Evolutionary conservation across 2,113 vertebrate species (phyloP), one percentile per base, ranked within the genome.

Genomic region (Trochalopteron elliotii): DNA sequence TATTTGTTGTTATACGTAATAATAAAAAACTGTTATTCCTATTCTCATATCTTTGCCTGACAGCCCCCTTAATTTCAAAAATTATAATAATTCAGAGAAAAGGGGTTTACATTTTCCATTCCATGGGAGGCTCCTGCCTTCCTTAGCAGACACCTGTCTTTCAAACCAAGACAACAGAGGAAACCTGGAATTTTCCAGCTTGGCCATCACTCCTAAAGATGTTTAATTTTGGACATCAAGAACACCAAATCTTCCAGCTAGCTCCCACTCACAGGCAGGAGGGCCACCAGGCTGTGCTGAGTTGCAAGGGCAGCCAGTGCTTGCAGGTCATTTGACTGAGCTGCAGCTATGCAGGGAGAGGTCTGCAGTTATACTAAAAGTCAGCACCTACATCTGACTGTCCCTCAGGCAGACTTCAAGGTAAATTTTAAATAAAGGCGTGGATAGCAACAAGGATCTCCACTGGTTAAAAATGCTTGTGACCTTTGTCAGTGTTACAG

Each of bases 401-500:
- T 65, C 65, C 70, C 84, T 83, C 65, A 74, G 80, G 56, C 63
- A 70, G 55, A 63, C 50, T 50, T 88, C 74, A 74, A 87, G 59
- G 42, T 56, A 88, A 87, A 79, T 65, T 77, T 96, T 87, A 87
- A 96, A 96, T 91, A 87, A 90, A 92, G 37, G 22, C 82, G 44
- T 23, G n/a, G 42, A 40, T 15, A 89, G 69, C 52, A 84, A 44
- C 37, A 87, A 83, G 33, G n/a, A 80, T 42, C 4, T 4, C 4
- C 44, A 45, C 24, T 78, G 77, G 40, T 86, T 56, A 74, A 50
- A 91, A 72, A 87, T 4, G 18, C 70, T 59, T 10, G 1, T 75
- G 63, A 89, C 49, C 53, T 81, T 35, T 40, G 25, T 85, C 44
- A 83, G 56, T 77, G 35, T 44, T 69, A 64, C 4, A 72, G 1